Evolutionary conservation across 2,113 vertebrate genomes (phyloP).

Genomic region (Gobius niger): DNA sequence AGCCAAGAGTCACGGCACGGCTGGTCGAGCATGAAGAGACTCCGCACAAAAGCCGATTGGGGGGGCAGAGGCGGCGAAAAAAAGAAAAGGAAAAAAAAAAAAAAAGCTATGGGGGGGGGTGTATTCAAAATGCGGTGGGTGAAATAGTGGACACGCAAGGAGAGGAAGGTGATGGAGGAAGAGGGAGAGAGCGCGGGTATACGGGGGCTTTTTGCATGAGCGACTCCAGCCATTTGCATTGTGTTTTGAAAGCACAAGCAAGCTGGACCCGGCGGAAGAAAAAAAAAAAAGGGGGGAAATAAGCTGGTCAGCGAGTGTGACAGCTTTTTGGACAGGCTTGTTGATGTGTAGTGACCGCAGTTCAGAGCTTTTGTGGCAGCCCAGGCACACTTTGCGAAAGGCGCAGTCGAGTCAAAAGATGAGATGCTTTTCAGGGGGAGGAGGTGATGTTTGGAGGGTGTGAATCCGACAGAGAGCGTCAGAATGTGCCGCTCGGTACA

Average conservation of each 20-base stretch:
- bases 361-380: background rate
- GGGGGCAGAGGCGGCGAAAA: constrained; percentile 15
- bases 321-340: constrained; percentile 28
- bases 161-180: constrained; percentile 45
- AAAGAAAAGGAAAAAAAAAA: background rate
- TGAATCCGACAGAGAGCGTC: background rate
- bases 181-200: constrained; percentile 19
- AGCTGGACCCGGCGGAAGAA: constrained; percentile 13
- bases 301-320: constrained; percentile 22
- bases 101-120: background rate
- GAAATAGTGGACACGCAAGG: constrained; percentile 58
- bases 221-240: constrained; percentile 46
- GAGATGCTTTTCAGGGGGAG: background rate
- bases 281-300: background rate
- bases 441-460: background rate
- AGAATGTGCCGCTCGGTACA: background rate
- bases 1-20: constrained; percentile 75
- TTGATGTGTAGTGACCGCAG: constrained; percentile 8
- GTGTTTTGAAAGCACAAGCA: constrained; percentile 45
- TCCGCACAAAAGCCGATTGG: constrained; percentile 62
- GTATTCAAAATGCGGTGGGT: constrained; percentile 24
- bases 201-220: constrained; percentile 47
- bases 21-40: constrained; percentile 72
- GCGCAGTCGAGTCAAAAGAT: background rate
- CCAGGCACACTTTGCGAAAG: constrained; percentile 3